Conservation (phyloP, 2,113 vertebrate species). For the Lates calcarifer region DNA sequence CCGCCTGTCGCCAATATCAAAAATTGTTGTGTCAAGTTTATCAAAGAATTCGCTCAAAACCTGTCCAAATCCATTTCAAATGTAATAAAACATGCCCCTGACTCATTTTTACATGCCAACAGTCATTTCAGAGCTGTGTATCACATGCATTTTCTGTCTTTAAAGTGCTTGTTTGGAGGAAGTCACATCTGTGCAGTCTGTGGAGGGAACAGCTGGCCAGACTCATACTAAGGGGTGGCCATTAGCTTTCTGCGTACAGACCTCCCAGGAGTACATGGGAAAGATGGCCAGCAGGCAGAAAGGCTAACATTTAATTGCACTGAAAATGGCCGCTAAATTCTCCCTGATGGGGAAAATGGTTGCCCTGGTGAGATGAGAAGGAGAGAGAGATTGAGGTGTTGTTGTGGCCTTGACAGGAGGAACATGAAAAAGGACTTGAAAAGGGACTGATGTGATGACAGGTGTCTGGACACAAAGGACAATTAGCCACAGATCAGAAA, state of each 20-base stretch:
- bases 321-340: conserved; percentile 73
- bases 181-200: conserved; percentile 62
- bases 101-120: too few species aligned
- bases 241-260: conserved; percentile 69
- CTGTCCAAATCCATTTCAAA: too few species aligned
- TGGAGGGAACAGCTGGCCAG: conserved; percentile 75
- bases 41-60: too few species aligned
- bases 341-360: conserved; percentile 57
- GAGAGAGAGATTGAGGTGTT: conserved; percentile 5
- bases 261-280: conserved; percentile 74
- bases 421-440: background rate
- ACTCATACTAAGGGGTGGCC: conserved; percentile 62
- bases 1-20: too few species aligned
- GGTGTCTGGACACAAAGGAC: conserved; percentile 35
- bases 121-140: too few species aligned
- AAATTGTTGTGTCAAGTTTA: too few species aligned
- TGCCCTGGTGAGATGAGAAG: conserved; percentile 44
- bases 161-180: conserved; percentile 54
- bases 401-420: conserved; percentile 16
- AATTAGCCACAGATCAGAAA: conserved; percentile 27
- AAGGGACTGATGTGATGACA: conserved; percentile 46
- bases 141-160: conserved; percentile 20
- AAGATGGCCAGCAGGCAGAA: conserved; percentile 69
- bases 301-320: conserved; percentile 78
- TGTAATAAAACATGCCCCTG: too few species aligned